Conservation (phyloP, 2,113 vertebrate genomes). For the Lasiurus cinereus region DNA sequence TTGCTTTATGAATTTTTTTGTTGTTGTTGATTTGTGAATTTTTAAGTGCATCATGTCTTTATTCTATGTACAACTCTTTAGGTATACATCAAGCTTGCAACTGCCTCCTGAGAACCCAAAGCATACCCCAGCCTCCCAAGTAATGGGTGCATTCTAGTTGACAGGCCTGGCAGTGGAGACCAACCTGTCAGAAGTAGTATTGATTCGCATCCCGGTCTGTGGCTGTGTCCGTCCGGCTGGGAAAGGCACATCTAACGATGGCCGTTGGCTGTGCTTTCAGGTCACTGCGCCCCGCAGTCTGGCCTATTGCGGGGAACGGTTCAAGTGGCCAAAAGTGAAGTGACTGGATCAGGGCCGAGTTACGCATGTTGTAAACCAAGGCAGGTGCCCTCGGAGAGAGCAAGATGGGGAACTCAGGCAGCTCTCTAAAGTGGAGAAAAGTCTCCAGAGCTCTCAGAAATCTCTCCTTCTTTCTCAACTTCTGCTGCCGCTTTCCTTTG, state of each 20-base stretch:
- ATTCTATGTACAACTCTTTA: neutral
- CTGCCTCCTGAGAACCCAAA: neutral
- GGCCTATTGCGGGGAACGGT: neutral
- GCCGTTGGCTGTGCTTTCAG: neutral
- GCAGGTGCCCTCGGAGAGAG: conserved; percentile 15
- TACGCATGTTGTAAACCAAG: neutral
- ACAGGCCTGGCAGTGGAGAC: neutral
- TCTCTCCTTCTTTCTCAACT: neutral
- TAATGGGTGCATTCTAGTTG: neutral
- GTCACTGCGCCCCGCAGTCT: neutral
- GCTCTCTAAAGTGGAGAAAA: neutral
- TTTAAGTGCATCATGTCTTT: neutral
- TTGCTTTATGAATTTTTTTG: neutral
- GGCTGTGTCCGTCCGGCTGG: neutral
- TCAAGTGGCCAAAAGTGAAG: neutral
- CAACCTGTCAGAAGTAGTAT: neutral
- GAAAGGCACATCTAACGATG: neutral
- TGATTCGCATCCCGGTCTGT: neutral
- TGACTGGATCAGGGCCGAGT: neutral
- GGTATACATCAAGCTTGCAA: neutral
- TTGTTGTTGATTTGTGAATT: neutral
- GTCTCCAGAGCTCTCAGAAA: neutral
- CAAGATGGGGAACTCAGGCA: neutral
- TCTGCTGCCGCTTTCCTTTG: conserved; percentile 36
- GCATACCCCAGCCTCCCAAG: neutral